A percentile compares a stretch with the other conserved stretches of the same genome.
Evolutionary conservation across 1,140 invertebrate species (phyloP).

Genomic region (Hydropsyche tenuis): DNA sequence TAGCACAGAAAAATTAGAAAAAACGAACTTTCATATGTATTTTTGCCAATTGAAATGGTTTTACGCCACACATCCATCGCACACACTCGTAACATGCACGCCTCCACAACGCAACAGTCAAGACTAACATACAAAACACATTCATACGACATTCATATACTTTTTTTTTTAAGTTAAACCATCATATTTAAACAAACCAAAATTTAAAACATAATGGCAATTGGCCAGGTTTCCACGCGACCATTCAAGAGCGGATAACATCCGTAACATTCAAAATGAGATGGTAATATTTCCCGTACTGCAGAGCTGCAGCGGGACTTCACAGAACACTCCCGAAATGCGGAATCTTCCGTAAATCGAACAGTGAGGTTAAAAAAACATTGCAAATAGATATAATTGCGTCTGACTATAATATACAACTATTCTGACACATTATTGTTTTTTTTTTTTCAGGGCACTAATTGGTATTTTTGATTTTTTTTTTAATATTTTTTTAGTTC

Average conservation of each 20-base stretch:
- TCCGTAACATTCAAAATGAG: background rate
- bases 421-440: slow-evolving; percentile 47
- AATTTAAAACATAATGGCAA: slow-evolving; percentile 14
- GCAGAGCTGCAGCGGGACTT: too few species aligned
- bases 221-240: background rate
- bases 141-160: too few species aligned
- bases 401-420: slow-evolving; percentile 28
- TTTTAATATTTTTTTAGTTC: slow-evolving; percentile 19
- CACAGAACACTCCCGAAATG: too few species aligned
- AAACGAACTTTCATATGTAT: too few species aligned
- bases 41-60: too few species aligned
- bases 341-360: too few species aligned
- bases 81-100: too few species aligned
- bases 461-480: slow-evolving; percentile 43
- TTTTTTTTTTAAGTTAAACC: slow-evolving; percentile 3
- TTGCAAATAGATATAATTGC: slow-evolving; percentile 18
- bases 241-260: background rate
- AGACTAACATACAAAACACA: too few species aligned
- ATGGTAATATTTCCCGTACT: too few species aligned
- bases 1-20: too few species aligned
- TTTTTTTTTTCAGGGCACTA: slow-evolving; percentile 47
- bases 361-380: background rate
- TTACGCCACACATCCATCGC: too few species aligned
- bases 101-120: too few species aligned
- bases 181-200: background rate